These are phyloP conservation scores for Pseudoips prasinana DNA, from an alignment of 2,888 invertebrate species.

Conservation along the genomic window DNA sequence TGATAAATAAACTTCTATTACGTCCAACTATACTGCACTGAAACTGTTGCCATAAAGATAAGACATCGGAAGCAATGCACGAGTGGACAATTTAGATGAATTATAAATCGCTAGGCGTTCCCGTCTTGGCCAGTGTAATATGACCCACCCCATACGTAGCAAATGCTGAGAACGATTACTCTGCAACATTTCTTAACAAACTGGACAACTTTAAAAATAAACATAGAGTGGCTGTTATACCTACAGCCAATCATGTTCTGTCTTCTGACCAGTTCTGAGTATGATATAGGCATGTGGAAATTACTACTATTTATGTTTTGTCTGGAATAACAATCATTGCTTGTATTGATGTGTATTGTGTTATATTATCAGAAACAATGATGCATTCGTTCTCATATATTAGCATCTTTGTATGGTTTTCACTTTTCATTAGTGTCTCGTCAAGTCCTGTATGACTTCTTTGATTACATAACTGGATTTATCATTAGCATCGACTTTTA, in stretches of 20 bases:
- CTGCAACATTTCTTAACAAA: conserved; percentile 36
- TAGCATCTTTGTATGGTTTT: conserved; percentile 19
- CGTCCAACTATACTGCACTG: too few relatives aligned
- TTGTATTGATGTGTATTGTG: too few relatives aligned
- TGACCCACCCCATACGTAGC: conserved; percentile 50
- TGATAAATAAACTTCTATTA: too few relatives aligned
- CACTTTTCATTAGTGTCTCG: conserved; percentile 7
- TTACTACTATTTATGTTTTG: conserved; percentile 37
- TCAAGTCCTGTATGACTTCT: too few relatives aligned
- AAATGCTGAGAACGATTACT: conserved; percentile 25
- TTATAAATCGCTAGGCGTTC: conserved; percentile 52
- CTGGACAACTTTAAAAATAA: conserved; percentile 68
- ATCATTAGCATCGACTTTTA: too few relatives aligned
- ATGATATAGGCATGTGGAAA: too few relatives aligned
- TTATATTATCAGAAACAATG: conserved; percentile 22
- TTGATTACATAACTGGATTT: too few relatives aligned
- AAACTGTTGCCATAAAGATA: conserved; percentile 9
- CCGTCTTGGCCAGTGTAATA: conserved; percentile 52
- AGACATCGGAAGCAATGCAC: conserved; percentile 44
- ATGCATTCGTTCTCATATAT: conserved; percentile 28
- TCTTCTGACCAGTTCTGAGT: conserved; percentile 3
- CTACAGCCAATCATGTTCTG: conserved; percentile 28
- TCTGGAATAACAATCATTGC: conserved; percentile 36
- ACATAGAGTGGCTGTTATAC: conserved; percentile 64
- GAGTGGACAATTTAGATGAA: conserved; percentile 50